Evolutionary conservation across 2,888 invertebrate species (phyloP), one percentile per base, ranked within the genome.

Genomic region (Acronicta aceris): DNA sequence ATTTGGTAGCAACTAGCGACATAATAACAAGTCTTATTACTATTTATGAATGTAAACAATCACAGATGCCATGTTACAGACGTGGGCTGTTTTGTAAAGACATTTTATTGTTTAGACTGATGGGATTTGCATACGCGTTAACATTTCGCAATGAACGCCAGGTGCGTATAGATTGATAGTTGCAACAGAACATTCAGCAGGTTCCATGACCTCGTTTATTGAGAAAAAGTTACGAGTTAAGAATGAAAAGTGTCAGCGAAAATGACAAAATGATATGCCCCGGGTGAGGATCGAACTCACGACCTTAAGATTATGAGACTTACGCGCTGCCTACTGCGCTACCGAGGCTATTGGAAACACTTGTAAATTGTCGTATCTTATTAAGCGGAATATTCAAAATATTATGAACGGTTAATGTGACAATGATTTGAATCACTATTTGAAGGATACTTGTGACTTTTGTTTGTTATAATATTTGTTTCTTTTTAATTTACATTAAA

Each of bases 201-300:
- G 67, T 75, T 60, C 42, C 56, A 49, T 45, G 67, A 42, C 64
- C 63, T 73, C 30, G 59, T 46, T 53, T 41, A 40, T 64, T 73
- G 58, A 46, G 57, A 76, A 76, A 68, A 76, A 72, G 41, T 55
- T 65, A 68, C 49, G n/a, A 49, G 41, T 45, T 16, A 45, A 0
- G 45, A 61, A 69, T 67, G 55, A 56, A 57, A 64, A 59, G 38
- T 50, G 2, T 30, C 52, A 8, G 7, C 65, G 38, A 69, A 65
- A 64, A 57, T 33, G 12, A 58, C 64, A 78, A 86, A 86, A 84
- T 76, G 36, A 40, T 71, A 78, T 97, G 97, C 97, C 97, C 97
- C 97, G 96, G 96, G 97, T 97, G 97, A 97, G 97, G 97, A 97
- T 98, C 97, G 97, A 97, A 98, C 97, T 97, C 97, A 97, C 97